These are phyloP conservation scores for Alca torda DNA, from an alignment of 2,797 vertebrate species.

Conservation along the genomic window DNA sequence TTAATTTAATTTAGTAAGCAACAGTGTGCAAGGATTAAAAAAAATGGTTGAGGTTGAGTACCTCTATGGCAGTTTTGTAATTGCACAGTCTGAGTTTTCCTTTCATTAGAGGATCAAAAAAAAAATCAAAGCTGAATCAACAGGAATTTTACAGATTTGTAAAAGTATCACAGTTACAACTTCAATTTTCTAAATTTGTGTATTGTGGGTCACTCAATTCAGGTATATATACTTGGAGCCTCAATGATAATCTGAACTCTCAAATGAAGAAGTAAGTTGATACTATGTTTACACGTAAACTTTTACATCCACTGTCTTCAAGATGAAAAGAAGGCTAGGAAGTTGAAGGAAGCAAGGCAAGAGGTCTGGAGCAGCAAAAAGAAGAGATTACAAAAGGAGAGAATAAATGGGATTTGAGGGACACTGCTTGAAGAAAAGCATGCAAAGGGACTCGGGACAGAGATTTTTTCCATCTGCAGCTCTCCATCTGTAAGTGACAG, in stretches of 20 bases:
- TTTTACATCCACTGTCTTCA: not conserved
- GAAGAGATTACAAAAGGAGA: not conserved
- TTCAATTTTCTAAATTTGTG: not conserved
- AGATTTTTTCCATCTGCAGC: not conserved
- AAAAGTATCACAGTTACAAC: not conserved
- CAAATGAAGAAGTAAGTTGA: not conserved
- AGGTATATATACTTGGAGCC: not conserved
- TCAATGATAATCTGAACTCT: not conserved
- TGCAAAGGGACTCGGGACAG: not conserved
- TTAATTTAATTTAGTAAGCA: not conserved
- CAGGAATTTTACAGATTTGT: not conserved
- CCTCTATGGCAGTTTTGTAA: not conserved
- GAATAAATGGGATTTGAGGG: not conserved
- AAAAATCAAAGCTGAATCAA: not conserved
- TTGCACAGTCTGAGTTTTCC: not conserved
- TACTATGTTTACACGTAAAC: not conserved
- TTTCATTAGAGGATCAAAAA: not conserved
- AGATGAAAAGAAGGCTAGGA: not conserved
- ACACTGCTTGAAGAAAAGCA: not conserved
- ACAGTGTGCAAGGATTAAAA: not conserved
- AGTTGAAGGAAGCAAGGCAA: not conserved
- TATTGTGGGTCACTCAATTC: not conserved
- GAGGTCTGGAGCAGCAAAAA: not conserved
- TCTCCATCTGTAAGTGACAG: not conserved
- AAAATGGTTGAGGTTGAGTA: not conserved